Percentiles rank a stretch among this genome's conserved stretches.
phyloP scores from a whole-genome alignment of 2,888 invertebrate genomes.

The Chrysodeixis includens region DNA sequence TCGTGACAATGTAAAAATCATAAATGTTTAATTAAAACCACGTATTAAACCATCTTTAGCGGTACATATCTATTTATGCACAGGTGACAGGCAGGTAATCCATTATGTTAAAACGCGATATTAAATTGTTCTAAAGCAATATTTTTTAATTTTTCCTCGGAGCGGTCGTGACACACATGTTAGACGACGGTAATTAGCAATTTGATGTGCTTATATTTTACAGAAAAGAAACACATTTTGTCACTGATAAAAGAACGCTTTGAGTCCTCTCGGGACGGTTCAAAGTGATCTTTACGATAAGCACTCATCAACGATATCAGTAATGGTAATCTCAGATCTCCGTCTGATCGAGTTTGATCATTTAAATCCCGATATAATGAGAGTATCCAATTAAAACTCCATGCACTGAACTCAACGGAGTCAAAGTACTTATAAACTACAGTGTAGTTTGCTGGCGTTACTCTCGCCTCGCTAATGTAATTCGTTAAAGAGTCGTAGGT shows the following conservation, averaged over 20 bases:
- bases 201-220: not conserved
- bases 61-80: too few species aligned
- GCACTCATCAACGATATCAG: not conserved
- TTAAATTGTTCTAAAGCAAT: not conserved
- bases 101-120: not conserved
- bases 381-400: not conserved
- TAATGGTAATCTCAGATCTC: not conserved
- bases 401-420: not conserved
- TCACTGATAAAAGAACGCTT: not conserved
- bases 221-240: not conserved
- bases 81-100: not conserved
- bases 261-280: not conserved
- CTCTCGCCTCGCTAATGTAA: constrained; percentile 27
- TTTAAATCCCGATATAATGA: not conserved
- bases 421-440: not conserved
- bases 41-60: too few species aligned
- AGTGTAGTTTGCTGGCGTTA: constrained; percentile 13
- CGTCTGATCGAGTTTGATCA: not conserved
- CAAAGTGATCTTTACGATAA: not conserved
- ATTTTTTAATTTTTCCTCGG: not conserved
- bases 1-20: too few species aligned
- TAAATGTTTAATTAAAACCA: too few species aligned
- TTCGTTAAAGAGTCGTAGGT: constrained; percentile 24
- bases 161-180: not conserved
- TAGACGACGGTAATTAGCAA: not conserved